A percentile compares a stretch with the other conserved stretches of the same genome.
Conservation (phyloP, 2,888 invertebrate genomes). For the Busseola fusca region DNA sequence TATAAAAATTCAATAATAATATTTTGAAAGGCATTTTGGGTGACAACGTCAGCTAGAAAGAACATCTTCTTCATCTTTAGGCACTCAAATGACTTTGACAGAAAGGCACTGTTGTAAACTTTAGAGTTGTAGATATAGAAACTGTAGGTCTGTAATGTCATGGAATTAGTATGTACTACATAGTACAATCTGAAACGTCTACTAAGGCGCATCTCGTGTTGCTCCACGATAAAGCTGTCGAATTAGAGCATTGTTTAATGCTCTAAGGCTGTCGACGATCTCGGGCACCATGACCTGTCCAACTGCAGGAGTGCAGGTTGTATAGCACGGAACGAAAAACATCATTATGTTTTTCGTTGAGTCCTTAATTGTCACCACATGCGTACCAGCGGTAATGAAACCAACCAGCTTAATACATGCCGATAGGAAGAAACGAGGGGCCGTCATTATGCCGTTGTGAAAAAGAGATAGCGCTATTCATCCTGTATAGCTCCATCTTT, state of each 20-base stretch:
- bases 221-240: too few species aligned
- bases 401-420: background rate
- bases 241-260: too few species aligned
- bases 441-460: too few species aligned
- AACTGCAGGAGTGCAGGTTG: background rate
- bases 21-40: background rate
- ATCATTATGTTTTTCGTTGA: too few species aligned
- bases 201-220: background rate
- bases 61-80: background rate
- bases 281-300: background rate
- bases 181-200: background rate
- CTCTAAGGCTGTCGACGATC: background rate
- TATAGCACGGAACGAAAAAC: too few species aligned
- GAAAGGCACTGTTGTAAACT: background rate
- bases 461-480: too few species aligned
- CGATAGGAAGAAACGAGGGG: background rate
- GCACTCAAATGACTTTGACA: background rate
- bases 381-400: background rate
- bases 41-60: constrained; percentile 8
- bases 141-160: background rate
- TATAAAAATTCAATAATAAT: background rate
- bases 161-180: background rate
- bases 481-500: too few species aligned
- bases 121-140: background rate
- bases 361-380: too few species aligned